Evolutionary conservation across 2,888 invertebrate genomes (phyloP), one percentile per base, ranked within the genome.

Genomic region (Drosophila neutralis): DNA sequence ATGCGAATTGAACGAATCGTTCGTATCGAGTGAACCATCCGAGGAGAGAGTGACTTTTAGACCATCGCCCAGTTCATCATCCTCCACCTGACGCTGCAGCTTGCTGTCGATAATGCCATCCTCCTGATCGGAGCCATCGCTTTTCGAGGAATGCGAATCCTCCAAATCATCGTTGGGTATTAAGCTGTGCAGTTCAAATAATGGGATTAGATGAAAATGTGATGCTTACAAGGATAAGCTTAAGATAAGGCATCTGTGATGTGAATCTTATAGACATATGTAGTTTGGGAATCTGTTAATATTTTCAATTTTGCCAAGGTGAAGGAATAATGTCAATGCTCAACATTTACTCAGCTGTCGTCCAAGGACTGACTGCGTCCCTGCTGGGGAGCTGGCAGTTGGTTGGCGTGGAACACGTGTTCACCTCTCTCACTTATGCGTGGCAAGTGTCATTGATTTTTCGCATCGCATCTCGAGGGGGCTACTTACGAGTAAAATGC

Each of bases 401-500:
- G 53, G 31, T 29, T 33, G 24, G 31, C 21, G n/a, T 24, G 2
- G 33, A 65, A 36, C 67, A 68, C 67, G 68, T 68, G 68, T 64
- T 53, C 38, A n/a, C 3, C n/a, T 21, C 45, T 7, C 35, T 24
- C 4, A 24, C 33, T 21, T n/a, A 35, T 53, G 52, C 18, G 2
- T 21, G 7, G n/a, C 27, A 56, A 29, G 29, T 21, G 21, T 4
- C 40, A 68, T 68, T 68, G 68, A 68, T 68, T 68, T 68, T 62
- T 66, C 65, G 21, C 33, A 49, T 6, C 40, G 2, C 40, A 21
- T 40, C 40, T 31, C 13, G 27, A 40, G 8, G n/a, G 13, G 15
- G 36, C 27, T 60, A 92, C 97, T 97, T 95, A 98, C 98, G 97
- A 97, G 93, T 98, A 98, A 94, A 96, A 97, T 69, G 97, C 96